Base-by-base conservation (phyloP, 2,797 vertebrate species). In the Malacoraja senta region DNA sequence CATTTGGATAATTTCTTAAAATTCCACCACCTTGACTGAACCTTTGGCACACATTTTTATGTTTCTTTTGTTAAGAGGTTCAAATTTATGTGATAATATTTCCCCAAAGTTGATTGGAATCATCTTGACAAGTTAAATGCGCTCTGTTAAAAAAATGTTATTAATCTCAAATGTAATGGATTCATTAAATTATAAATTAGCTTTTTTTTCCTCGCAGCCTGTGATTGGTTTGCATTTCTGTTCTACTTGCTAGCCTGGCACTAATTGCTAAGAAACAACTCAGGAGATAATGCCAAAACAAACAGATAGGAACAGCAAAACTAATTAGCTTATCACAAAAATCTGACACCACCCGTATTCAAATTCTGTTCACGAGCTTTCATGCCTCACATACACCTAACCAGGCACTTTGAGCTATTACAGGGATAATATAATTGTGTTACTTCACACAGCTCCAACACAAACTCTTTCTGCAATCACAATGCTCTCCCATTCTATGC, bases 271-370 rank as follows among this genome's bases (percentile, higher is more conserved):
- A 86, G n/a, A 26, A n/a, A 13, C 21, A 86, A 63, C 8, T 79
- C n/a, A 29, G 77, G 32, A 61, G 44, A 84, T 84, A 24, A 29
- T 61, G 81, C 81, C 53, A 53, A 80, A 84, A 61, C 17, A 83
- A 83, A 83, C 44, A 53, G 21, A 53, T 29, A 84, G 53, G 81
- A 44, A 84, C 44, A 58, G 15, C 81, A 84, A 84, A 78, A 84
- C 81, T 26, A 84, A 84, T 84, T 84, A 53, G 38, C 81, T 84
- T 61, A 29, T 61, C 83, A 86, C 12, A 86, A 58, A 53, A 61
- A 86, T 38, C 53, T 58, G 53, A 86, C 26, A 29, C 58, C 53
- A n/a, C 38, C 53, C 26, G 6, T 29, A 86, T 86, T 79, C 78
- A 86, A 61, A 86, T 86, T 86, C 83, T 61, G 38, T 58, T 86